Evolutionary conservation across 2,888 invertebrate genomes (phyloP).

Genomic region (Amiota minor): DNA sequence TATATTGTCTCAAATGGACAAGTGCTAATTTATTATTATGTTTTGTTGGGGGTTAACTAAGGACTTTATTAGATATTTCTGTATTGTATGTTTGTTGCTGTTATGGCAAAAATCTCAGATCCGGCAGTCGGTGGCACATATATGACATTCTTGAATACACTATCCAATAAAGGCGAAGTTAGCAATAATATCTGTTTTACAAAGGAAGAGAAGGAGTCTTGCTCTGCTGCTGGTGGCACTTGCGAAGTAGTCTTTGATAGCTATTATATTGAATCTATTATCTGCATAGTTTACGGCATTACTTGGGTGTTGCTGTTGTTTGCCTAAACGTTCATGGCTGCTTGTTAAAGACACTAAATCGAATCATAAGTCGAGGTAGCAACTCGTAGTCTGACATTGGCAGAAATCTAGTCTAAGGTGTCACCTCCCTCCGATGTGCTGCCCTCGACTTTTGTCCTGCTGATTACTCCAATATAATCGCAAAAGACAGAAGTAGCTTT

Average conservation of each 20-base stretch:
- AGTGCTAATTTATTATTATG: constrained; percentile 84
- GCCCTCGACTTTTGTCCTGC: neutral
- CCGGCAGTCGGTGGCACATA: constrained; percentile 98
- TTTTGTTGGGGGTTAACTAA: constrained; percentile 84
- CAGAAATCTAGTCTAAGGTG: neutral
- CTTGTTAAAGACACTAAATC: constrained; percentile 70
- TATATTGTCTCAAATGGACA: constrained; percentile 76
- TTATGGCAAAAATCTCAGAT: constrained; percentile 97
- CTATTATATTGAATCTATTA: constrained; percentile 87
- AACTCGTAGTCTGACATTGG: constrained; percentile 67
- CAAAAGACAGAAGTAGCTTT: neutral
- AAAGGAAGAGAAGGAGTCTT: constrained; percentile 79
- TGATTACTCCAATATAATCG: constrained; percentile 7
- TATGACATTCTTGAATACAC: constrained; percentile 98
- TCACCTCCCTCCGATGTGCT: neutral
- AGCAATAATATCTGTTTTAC: constrained; percentile 76
- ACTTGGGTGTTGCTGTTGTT: constrained; percentile 84
- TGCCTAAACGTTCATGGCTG: constrained; percentile 81
- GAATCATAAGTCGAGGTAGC: constrained; percentile 66
- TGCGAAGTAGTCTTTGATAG: constrained; percentile 88
- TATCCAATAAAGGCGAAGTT: constrained; percentile 80
- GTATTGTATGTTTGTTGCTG: constrained; percentile 97
- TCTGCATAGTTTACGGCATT: constrained; percentile 86
- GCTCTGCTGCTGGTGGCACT: constrained; percentile 79
- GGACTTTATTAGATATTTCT: constrained; percentile 95